Evolutionary conservation across 2,797 vertebrate species (phyloP).

Genomic region (Alosa sapidissima): DNA sequence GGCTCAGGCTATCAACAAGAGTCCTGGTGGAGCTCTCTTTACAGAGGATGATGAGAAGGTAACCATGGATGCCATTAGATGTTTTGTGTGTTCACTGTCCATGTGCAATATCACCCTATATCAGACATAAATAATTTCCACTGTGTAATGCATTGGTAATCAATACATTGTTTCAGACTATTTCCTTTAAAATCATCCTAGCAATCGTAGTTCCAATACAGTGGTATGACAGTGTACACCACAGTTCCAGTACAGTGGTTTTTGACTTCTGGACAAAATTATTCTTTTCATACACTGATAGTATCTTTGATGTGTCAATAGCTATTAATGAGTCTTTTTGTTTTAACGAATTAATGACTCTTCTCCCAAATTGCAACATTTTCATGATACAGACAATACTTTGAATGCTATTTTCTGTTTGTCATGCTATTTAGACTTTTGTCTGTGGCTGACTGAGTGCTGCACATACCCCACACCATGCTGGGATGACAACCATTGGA

Average conservation of each 20-base stretch:
- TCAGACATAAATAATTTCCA: neutral
- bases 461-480: neutral
- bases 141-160: neutral
- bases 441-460: neutral
- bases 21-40: conserved; percentile 87
- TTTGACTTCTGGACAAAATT: neutral
- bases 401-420: neutral
- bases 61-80: neutral
- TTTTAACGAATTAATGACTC: neutral
- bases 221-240: neutral
- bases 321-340: neutral
- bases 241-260: neutral
- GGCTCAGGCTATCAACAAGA: conserved; percentile 97
- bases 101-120: neutral
- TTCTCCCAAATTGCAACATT: neutral
- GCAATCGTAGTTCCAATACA: neutral
- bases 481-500: neutral
- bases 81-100: neutral
- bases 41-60: conserved; percentile 94
- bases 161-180: neutral
- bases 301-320: neutral
- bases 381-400: neutral
- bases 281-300: neutral
- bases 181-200: neutral
- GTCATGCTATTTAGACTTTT: neutral